Evolutionary conservation across 92 coral and sea anemone genomes (phyloP).

Genomic region (Paramuricea clavata): DNA sequence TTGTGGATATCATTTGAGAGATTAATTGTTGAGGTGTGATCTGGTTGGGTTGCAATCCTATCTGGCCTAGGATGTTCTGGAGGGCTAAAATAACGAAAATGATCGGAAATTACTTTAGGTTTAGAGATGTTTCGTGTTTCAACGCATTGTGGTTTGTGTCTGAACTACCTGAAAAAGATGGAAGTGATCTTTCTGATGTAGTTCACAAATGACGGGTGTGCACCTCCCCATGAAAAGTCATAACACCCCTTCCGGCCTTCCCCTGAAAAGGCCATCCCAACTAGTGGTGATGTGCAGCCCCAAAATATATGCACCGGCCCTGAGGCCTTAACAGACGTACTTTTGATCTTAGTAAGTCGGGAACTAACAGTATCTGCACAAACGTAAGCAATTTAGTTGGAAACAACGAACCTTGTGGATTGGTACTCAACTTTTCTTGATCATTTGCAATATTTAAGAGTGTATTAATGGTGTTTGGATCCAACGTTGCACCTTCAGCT

Average conservation of each 20-base stretch:
- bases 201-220: too few relatives aligned
- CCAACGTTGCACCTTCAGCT: constrained; percentile 82
- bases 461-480: constrained; percentile 91
- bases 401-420: constrained; percentile 22
- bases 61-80: constrained; percentile 32
- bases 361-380: neutral
- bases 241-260: too few relatives aligned
- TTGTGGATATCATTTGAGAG: constrained; percentile 34
- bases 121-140: neutral
- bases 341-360: neutral
- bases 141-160: too few relatives aligned
- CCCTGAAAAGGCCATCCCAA: too few relatives aligned
- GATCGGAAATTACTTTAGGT: neutral
- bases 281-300: too few relatives aligned
- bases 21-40: constrained; percentile 35
- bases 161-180: too few relatives aligned
- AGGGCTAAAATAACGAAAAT: neutral
- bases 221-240: too few relatives aligned
- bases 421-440: constrained; percentile 69
- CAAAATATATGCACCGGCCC: too few relatives aligned
- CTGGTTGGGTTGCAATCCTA: constrained; percentile 10
- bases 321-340: too few relatives aligned
- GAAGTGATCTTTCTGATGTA: too few relatives aligned
- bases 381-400: neutral
- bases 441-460: constrained; percentile 87